Evolutionary conservation across 2,797 vertebrate genomes (phyloP), one percentile per base, ranked within the genome.

Genomic region (Melanotaenia boesemani): DNA sequence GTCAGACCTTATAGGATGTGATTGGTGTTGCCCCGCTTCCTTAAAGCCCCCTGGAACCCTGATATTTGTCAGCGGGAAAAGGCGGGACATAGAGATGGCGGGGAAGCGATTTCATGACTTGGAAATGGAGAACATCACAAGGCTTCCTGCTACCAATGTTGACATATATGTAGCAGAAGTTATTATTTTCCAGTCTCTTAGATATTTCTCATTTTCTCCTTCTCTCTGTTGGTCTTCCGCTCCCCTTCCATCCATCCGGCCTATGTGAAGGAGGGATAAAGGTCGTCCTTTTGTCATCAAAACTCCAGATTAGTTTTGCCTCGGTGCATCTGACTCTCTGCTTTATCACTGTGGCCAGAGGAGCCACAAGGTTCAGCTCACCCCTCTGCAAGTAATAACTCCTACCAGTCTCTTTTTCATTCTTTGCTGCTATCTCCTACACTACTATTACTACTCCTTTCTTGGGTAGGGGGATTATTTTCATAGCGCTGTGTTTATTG

Each of bases 291-390:
- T 91, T 92, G 92, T 93, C 92, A 92, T 93, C 92, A 93, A 90
- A 93, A 91, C 91, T 91, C 88, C 89, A 93, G 92, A 94, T 94
- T 94, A 92, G 92, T 93, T 93, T 93, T 93, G 92, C 91, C 91
- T 92, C 88, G 89, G 89, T 91, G 91, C 89, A 90, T 93, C 89
- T 88, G 88, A 90, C 88, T 86, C 86, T 80, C 79, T 82, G 86
- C 89, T 93, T 92, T 92, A 93, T 93, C 92, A 87, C 86, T 72
- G 88, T 78, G 91, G 89, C 91, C 90, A 92, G 89, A 89, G 88
- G 85, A 91, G 88, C 84, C 90, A 84, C 86, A 75, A 82, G 91
- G 90, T 90, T 93, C 87, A 85, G 86, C 85, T 90, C 86, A 80
- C 83, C 89, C 80, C 82, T 78, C 88, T 83, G 87, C 88, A 84